These are phyloP conservation scores for Brachyhypopomus occidentalis DNA, from an alignment of 2,113 vertebrate genomes.

Conservation along the genomic window DNA sequence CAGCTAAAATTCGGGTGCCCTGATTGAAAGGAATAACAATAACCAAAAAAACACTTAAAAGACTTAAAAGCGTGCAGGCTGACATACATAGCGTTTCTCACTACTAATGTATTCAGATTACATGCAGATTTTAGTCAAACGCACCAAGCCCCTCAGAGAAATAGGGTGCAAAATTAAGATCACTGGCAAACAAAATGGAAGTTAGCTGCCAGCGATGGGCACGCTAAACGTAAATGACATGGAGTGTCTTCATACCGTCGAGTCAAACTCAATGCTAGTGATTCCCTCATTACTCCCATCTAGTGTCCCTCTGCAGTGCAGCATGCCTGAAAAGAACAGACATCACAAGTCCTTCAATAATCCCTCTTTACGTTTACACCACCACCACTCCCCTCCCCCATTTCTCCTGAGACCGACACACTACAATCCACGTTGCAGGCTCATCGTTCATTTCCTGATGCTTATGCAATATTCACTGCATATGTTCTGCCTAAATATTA, in stretches of 20 bases:
- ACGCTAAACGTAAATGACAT: neutral
- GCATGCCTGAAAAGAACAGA: conserved; percentile 69
- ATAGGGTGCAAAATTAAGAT: neutral
- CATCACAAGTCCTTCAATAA: neutral
- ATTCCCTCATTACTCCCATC: conserved; percentile 82
- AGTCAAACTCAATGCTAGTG: conserved; percentile 85
- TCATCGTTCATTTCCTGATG: no score
- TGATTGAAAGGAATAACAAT: conserved; percentile 52
- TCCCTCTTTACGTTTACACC: neutral
- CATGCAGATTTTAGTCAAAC: neutral
- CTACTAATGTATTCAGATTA: neutral
- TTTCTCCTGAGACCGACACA: neutral
- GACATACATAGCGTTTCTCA: neutral
- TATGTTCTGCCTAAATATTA: no score
- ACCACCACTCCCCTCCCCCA: no score
- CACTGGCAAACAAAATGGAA: neutral
- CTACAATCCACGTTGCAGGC: neutral
- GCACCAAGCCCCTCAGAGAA: neutral
- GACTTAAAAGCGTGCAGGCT: neutral
- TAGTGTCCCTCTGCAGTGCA: conserved; percentile 73
- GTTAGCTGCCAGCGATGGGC: no score
- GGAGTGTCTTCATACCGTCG: conserved; percentile 67
- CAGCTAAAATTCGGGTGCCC: conserved; percentile 79
- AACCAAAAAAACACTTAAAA: conserved; percentile 13
- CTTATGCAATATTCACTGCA: no score